Percentiles rank a stretch among this genome's conserved stretches.
Conservation (phyloP, 2,888 invertebrate genomes). For the Coenonympha arcania region DNA sequence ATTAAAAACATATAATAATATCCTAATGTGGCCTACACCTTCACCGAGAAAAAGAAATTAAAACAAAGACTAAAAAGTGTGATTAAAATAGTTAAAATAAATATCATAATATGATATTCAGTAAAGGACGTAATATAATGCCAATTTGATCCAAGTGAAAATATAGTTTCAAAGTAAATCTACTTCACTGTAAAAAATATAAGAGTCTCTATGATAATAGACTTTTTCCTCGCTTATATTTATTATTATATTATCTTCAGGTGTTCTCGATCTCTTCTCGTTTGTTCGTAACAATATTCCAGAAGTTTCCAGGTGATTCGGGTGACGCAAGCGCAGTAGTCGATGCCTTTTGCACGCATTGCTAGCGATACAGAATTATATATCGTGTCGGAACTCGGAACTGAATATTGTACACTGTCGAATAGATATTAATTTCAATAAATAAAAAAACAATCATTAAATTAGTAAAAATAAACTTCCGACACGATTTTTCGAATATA, state of each 20-base stretch:
- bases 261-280: constrained; percentile 12
- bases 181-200: constrained; percentile 20
- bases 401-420: constrained; percentile 29
- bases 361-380: constrained; percentile 62
- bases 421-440: background rate
- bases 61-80: constrained; percentile 26
- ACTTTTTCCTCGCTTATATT: background rate
- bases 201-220: background rate
- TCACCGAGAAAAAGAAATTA: constrained; percentile 41
- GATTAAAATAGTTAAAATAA: constrained; percentile 12
- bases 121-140: constrained; percentile 1
- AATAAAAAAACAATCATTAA: background rate
- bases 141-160: constrained; percentile 17
- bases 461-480: constrained; percentile 43
- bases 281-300: constrained; percentile 14
- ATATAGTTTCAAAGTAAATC: constrained; percentile 22
- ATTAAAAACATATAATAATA: constrained; percentile 15
- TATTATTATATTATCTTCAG: background rate
- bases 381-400: constrained; percentile 63
- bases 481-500: constrained; percentile 49
- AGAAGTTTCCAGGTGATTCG: constrained; percentile 57
- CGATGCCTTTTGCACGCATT: constrained; percentile 69
- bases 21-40: constrained; percentile 42
- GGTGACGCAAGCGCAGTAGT: constrained; percentile 53
- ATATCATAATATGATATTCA: constrained; percentile 20